phyloP scores from a whole-genome alignment of 2,797 vertebrate species.

The Lepilemur ruficaudatus region DNA sequence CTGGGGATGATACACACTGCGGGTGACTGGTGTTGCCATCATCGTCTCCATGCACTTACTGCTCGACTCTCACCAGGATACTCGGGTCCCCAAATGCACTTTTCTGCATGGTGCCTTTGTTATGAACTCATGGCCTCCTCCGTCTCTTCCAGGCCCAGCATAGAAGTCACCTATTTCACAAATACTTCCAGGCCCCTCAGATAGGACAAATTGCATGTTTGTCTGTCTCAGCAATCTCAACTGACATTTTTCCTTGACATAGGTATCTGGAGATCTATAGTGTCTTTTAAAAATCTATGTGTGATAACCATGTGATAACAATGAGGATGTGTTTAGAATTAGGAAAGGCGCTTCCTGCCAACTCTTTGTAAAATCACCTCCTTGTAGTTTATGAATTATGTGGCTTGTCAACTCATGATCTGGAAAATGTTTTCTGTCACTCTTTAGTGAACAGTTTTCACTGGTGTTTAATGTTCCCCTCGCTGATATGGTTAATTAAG shows the following conservation, averaged over 20 bases:
- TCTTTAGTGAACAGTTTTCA: constrained; percentile 47
- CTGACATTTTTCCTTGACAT: neutral
- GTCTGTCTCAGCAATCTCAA: neutral
- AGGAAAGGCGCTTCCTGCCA: neutral
- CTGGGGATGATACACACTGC: neutral
- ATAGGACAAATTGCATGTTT: neutral
- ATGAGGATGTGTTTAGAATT: constrained; percentile 23
- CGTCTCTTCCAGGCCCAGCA: neutral
- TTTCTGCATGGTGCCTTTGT: neutral
- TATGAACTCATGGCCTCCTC: neutral
- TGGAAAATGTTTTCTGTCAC: constrained; percentile 57
- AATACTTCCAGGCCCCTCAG: neutral
- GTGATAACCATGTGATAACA: neutral
- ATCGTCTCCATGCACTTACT: neutral
- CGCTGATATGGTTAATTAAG: constrained; percentile 61
- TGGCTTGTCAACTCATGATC: constrained; percentile 43
- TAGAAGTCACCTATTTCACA: neutral
- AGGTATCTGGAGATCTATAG: neutral
- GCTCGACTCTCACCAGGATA: neutral
- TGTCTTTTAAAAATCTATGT: neutral
- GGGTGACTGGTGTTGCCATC: neutral
- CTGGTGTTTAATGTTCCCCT: constrained; percentile 52
- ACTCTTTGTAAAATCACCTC: neutral
- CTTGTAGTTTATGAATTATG: constrained; percentile 24
- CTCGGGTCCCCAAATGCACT: neutral